Base-by-base conservation (phyloP, 2,113 vertebrate species). In the Sterna hirundo region DNA sequence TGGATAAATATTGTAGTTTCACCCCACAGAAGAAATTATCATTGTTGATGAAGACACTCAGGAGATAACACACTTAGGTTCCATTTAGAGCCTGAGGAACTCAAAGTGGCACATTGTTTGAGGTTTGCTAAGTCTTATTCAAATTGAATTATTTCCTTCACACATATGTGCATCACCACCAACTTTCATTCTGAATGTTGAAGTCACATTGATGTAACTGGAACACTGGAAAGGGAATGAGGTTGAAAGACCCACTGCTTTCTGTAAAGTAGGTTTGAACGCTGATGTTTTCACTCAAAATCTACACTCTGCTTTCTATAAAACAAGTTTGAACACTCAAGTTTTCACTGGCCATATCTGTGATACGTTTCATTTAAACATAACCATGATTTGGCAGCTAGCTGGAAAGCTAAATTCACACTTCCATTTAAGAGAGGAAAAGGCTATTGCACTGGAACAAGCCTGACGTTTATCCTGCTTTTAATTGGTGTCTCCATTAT, bases 401-500 rank as follows among this genome's bases (percentile, higher is more conserved):
- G 34, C 23, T 64, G 18, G 66, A 46, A 66, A 96, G 60, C 66
- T 87, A 60, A 88, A 87, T 47, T 64, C 38, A 69, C 25, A 8
- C 30, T 78, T 27, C 42, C 26, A 20, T 83, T 69, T 72, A 32
- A 64, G 61, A 93, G 84, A 94, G 57, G 30, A 61, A 95, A 84
- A 79, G 23, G 34, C 23, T 44, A 40, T 46, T 79, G 66, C 74
- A 57, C 16, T 90, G 74, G 47, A 93, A 89, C 38, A 69, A 72
- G 30, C 70, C 72, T 76, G 29, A 30, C 87, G 46, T 91, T 96
- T 93, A 79, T 68, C 46, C 61, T 88, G 74, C 52, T 94, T 82
- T 90, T 89, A 96, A 95, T 72, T 85, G 93, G 82, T 95, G 89
- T 90, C 61, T 87, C 81, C 54, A 72, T 93, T 95, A 95, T 69